A percentile compares a stretch with the other conserved stretches of the same genome.
These are phyloP conservation scores for Epirrita christyi DNA, from an alignment of 2,888 invertebrate species.

Conservation along the genomic window DNA sequence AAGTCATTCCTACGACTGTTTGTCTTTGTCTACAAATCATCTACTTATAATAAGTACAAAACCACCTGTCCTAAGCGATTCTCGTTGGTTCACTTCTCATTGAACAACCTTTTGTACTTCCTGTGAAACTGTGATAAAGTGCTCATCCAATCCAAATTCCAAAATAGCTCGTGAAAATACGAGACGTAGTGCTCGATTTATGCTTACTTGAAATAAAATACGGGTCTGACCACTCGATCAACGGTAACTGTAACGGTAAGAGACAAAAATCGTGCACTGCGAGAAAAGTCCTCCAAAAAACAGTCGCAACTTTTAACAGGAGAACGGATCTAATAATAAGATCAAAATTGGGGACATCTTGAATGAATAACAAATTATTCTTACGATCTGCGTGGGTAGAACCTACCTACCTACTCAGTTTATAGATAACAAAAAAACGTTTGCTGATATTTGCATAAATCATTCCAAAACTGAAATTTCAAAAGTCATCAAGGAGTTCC, in stretches of 20 bases:
- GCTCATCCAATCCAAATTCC: neutral
- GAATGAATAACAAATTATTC: conserved; percentile 10
- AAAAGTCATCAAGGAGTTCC: too few relatives aligned
- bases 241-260: conserved; percentile 81
- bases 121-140: too few relatives aligned
- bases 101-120: too few relatives aligned
- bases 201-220: conserved; percentile 69
- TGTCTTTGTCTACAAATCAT: conserved; percentile 6
- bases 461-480: too few relatives aligned
- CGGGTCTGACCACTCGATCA: conserved; percentile 78
- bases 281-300: conserved; percentile 62
- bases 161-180: conserved; percentile 5
- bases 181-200: conserved; percentile 59
- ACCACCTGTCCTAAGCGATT: too few relatives aligned
- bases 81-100: too few relatives aligned
- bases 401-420: neutral
- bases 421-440: too few relatives aligned
- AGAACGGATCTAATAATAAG: conserved; percentile 7
- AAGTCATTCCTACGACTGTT: conserved; percentile 3
- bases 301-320: conserved; percentile 17
- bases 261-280: conserved; percentile 72
- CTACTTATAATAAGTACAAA: neutral
- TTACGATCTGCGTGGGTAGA: conserved; percentile 5
- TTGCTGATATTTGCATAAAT: too few relatives aligned
- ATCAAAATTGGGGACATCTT: conserved; percentile 1